Evolutionary conservation across 92 coral and sea anemone species (phyloP).

Genomic region (Virgularia gustaviana): DNA sequence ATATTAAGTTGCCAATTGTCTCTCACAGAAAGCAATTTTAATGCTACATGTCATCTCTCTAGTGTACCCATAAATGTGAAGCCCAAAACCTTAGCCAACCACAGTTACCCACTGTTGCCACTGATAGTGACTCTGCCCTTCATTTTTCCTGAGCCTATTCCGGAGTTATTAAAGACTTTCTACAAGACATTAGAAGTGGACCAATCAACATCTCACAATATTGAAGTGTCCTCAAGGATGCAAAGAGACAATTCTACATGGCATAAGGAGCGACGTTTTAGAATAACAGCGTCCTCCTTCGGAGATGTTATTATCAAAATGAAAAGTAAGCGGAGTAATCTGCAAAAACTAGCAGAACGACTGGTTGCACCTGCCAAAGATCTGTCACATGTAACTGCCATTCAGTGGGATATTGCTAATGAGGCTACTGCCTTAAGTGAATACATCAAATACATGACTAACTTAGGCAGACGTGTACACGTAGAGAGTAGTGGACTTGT

Average conservation of each 20-base stretch:
- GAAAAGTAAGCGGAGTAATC: too few species aligned
- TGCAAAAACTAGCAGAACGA: not conserved
- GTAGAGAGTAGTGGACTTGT: slow-evolving; percentile 54
- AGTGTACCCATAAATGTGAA: not conserved
- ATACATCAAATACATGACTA: slow-evolving; percentile 56
- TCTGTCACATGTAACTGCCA: slow-evolving; percentile 48
- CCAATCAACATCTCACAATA: too few species aligned
- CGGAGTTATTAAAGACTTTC: too few species aligned
- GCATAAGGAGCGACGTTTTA: too few species aligned
- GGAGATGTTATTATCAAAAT: too few species aligned
- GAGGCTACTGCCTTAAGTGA: slow-evolving; percentile 49
- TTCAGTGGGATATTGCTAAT: slow-evolving; percentile 42
- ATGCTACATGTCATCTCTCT: slow-evolving; percentile 38
- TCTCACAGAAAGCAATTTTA: slow-evolving; percentile 53
- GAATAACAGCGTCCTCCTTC: too few species aligned
- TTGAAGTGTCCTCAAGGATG: too few species aligned
- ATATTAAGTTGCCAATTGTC: slow-evolving; percentile 49
- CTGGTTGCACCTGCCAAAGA: slow-evolving; percentile 40
- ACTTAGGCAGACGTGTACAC: slow-evolving; percentile 37
- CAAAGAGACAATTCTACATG: too few species aligned
- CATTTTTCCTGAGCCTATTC: too few species aligned
- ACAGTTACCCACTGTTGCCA: not conserved
- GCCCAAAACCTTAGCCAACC: not conserved
- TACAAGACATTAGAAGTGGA: too few species aligned
- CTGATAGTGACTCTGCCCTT: too few species aligned